Base-by-base conservation (phyloP, 2,888 invertebrate species). In the Eumerus sabulonum region DNA sequence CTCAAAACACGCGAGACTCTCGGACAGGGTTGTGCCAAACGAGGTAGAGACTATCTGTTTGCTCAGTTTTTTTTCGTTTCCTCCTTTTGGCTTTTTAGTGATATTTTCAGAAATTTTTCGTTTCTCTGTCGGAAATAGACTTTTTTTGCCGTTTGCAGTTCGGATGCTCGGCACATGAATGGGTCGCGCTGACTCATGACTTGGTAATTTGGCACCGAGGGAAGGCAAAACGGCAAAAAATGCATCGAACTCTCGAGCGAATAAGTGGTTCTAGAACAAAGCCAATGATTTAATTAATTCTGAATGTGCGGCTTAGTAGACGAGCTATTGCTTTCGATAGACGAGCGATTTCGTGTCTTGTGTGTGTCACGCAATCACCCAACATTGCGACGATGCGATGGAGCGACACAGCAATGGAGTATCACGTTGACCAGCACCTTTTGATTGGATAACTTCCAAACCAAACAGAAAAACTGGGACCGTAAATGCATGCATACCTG, bases 391-490 rank as follows among this genome's bases (percentile, higher is more conserved):
- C 56, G 56, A 42, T 62, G 66, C 38, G 50, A 51, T 51, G 53
- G 48, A 63, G 53, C 57, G 44, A 7, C 59, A 62, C 72, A 2
- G 7, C 7, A 7, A 7, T 27, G 27, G 7, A 27, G 27, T 27
- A 27, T 27, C 7, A 27, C 27, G 27, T 27, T 7, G 27, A 27
- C 27, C 27, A 27, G 27, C 7, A 7, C 2, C 27, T 74, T 62
- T 77, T 73, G 67, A 77, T 77, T 77, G 77, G 62, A 77, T 47
- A 62, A 45, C 51, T 62, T 77, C 67, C 77, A 77, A 77, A 57
- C 53, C 38, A 57, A 72, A 60, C 44, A 11, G 45, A 76, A 59
- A 27, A 27, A 27, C 7, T 2, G 27, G 56, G 76, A 76, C 70
- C 77, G 72, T 77, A 73, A 62, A 67, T 36, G 72, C 77, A 66